phyloP scores from a whole-genome alignment of 2,888 invertebrate species.

The Cataglyphis albicans region DNA sequence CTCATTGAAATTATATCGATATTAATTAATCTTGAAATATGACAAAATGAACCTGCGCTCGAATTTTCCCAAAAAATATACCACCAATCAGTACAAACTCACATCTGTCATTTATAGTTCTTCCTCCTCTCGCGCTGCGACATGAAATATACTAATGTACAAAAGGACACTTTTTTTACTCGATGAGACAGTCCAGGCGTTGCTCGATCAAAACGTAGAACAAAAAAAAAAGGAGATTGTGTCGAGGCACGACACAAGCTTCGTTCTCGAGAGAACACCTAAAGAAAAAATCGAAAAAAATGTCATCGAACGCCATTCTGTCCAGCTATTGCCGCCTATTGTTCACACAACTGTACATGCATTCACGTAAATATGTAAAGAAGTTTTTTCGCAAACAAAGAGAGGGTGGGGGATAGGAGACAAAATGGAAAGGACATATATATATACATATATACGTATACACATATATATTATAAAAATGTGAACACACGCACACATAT shows the following conservation, averaged over 20 bases:
- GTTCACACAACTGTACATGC: slow-evolving; percentile 78
- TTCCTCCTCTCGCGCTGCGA: slow-evolving; percentile 41
- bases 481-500: slow-evolving; percentile 37
- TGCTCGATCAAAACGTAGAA: slow-evolving; percentile 57
- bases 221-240: neutral
- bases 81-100: slow-evolving; percentile 63
- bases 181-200: slow-evolving; percentile 66
- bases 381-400: slow-evolving; percentile 45
- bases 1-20: neutral
- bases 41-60: slow-evolving; percentile 40
- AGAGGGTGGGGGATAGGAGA: slow-evolving; percentile 59
- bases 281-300: slow-evolving; percentile 55
- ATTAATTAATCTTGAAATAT: neutral
- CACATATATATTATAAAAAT: slow-evolving; percentile 64
- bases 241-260: neutral
- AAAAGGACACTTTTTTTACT: slow-evolving; percentile 61
- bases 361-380: slow-evolving; percentile 67
- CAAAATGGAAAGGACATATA: slow-evolving; percentile 53
- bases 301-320: slow-evolving; percentile 75
- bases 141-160: slow-evolving; percentile 52
- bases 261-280: slow-evolving; percentile 16
- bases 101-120: slow-evolving; percentile 49
- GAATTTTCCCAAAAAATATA: slow-evolving; percentile 30
- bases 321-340: slow-evolving; percentile 84
- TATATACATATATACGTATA: slow-evolving; percentile 60